Evolutionary conservation across 2,888 invertebrate genomes (phyloP).

Genomic region (Heliconius ismenius): DNA sequence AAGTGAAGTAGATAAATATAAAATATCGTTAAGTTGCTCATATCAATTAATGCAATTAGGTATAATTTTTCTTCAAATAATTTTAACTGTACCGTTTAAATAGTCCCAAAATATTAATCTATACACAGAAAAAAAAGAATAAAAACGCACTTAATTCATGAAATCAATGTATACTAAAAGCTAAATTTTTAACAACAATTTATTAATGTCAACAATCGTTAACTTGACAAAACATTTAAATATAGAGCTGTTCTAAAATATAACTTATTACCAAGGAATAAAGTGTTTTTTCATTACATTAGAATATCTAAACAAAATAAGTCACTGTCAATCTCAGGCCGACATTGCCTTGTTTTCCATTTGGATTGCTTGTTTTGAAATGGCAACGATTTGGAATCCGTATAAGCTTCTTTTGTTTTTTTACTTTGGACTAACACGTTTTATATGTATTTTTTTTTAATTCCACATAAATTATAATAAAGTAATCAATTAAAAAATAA

Average conservation of each 20-base stretch:
- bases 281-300: slow-evolving; percentile 11
- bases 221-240: slow-evolving; percentile 35
- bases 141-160: neutral
- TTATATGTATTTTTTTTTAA: neutral
- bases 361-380: slow-evolving; percentile 32
- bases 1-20: no score
- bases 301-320: slow-evolving; percentile 30
- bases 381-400: slow-evolving; percentile 22
- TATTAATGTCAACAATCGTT: slow-evolving; percentile 36
- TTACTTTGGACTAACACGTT: neutral
- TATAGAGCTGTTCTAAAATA: slow-evolving; percentile 10
- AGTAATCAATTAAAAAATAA: no score
- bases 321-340: slow-evolving; percentile 35
- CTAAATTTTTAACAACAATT: slow-evolving; percentile 30
- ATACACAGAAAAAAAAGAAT: neutral
- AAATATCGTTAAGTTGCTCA: no score
- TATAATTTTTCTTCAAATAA: no score
- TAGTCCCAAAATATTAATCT: neutral
- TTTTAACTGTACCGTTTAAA: no score
- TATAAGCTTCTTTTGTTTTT: slow-evolving; percentile 14
- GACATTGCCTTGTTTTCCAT: slow-evolving; percentile 32
- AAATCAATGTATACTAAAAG: slow-evolving; percentile 23
- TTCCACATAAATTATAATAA: no score
- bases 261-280: slow-evolving; percentile 15
- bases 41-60: no score